phyloP scores from a whole-genome alignment of 2,113 vertebrate species.

The Varanus salvator region DNA sequence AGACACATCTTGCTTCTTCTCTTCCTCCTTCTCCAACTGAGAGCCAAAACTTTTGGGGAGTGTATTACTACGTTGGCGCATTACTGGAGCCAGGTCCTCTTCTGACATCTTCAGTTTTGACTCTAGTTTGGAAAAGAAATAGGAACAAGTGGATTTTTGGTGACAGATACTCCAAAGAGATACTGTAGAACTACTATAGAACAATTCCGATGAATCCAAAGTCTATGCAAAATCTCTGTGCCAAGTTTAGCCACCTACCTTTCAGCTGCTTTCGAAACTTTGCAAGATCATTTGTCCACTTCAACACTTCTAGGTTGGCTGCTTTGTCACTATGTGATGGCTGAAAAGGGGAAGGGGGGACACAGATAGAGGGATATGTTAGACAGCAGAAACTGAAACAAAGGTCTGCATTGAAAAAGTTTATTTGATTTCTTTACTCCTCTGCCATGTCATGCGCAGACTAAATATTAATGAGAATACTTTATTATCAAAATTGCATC shows the following conservation, averaged over 20 bases:
- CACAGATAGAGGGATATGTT: conserved; percentile 21
- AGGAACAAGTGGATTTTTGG: not conserved
- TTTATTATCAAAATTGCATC: not conserved
- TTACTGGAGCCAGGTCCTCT: conserved; percentile 88
- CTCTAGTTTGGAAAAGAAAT: conserved; percentile 75
- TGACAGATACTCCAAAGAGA: not conserved
- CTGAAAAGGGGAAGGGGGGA: conserved; percentile 70
- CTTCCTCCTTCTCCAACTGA: conserved; percentile 90
- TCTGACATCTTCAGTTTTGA: conserved; percentile 91
- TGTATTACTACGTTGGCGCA: conserved; percentile 95
- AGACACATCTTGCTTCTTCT: conserved; percentile 77
- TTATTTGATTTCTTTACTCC: not conserved
- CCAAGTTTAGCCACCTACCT: conserved; percentile 77
- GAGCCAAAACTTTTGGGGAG: conserved; percentile 98
- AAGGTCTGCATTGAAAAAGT: not conserved
- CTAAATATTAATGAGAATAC: not conserved
- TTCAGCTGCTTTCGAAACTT: conserved; percentile 94
- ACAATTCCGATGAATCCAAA: not conserved
- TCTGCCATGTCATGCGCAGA: not conserved
- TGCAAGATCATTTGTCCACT: conserved; percentile 95
- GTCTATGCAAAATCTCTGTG: accelerated
- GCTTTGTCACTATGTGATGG: conserved; percentile 97
- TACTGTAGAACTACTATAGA: not conserved
- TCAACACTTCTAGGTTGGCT: conserved; percentile 92
- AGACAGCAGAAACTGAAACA: not conserved